A percentile compares a stretch with the other conserved stretches of the same genome.
Evolutionary conservation across 1,140 invertebrate genomes (phyloP).

Genomic region (Psix sp.): DNA sequence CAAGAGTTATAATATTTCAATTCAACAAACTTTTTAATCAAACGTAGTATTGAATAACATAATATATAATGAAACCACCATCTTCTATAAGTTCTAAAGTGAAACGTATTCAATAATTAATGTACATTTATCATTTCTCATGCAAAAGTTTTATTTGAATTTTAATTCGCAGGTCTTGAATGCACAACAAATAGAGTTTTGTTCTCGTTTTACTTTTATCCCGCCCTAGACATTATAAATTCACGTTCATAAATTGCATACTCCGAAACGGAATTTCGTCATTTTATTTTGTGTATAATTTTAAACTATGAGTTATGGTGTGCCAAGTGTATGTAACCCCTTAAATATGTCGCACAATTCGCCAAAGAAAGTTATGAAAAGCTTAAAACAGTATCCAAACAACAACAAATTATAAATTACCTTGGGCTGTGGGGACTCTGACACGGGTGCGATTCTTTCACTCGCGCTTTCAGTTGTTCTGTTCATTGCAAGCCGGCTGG

Average conservation of each 20-base stretch:
- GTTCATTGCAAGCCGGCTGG: conserved; percentile 75
- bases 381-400: conserved; percentile 54
- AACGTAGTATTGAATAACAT: too few relatives aligned
- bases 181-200: too few relatives aligned
- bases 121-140: too few relatives aligned
- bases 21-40: too few relatives aligned
- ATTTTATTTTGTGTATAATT: conserved; percentile 25
- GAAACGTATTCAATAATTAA: too few relatives aligned
- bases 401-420: conserved; percentile 68
- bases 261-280: conserved; percentile 4
- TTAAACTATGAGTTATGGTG: conserved; percentile 1
- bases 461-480: conserved; percentile 76
- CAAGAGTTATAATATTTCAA: too few relatives aligned
- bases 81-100: too few relatives aligned
- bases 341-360: conserved; percentile 43
- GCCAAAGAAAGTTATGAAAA: conserved; percentile 61
- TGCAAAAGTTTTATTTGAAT: too few relatives aligned
- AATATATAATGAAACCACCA: too few relatives aligned
- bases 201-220: too few relatives aligned
- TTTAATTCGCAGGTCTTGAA: too few relatives aligned
- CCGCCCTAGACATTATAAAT: neutral
- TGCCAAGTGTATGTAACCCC: conserved; percentile 50
- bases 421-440: conserved; percentile 78
- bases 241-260: too few relatives aligned
- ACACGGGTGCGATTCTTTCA: conserved; percentile 73